A percentile compares a stretch with the other conserved stretches of the same genome.
Evolutionary conservation across 1,140 invertebrate species (phyloP).

Genomic region (Lithobius niger): DNA sequence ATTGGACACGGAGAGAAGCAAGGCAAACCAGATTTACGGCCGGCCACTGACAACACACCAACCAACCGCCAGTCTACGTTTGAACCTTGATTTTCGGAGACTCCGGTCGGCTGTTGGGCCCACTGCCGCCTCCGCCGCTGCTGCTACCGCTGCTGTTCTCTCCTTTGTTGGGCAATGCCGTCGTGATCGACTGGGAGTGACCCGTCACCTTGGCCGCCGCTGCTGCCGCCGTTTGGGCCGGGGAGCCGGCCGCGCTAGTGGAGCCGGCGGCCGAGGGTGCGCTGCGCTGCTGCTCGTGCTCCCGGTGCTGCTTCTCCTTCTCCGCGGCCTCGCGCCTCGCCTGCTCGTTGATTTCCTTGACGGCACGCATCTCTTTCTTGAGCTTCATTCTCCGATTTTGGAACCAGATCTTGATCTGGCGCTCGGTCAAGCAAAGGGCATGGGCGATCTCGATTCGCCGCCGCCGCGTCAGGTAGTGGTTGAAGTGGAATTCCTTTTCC

Average conservation of each 20-base stretch:
- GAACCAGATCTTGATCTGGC: slow-evolving; percentile 97
- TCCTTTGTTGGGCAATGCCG: not conserved
- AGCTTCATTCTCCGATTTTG: slow-evolving; percentile 96
- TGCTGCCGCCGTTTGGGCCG: too few relatives aligned
- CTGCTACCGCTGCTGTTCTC: slow-evolving; percentile 3
- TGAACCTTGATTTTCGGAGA: slow-evolving; percentile 1
- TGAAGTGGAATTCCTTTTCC: slow-evolving; percentile 98
- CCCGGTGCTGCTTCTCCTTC: slow-evolving; percentile 70
- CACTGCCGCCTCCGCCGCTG: slow-evolving; percentile 3
- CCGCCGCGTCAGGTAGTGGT: slow-evolving; percentile 88
- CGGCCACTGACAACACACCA: not conserved
- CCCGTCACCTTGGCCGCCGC: too few relatives aligned
- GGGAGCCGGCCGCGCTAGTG: not conserved
- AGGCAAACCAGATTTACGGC: slow-evolving; percentile 1
- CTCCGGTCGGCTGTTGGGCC: slow-evolving; percentile 7
- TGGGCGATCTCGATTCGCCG: slow-evolving; percentile 94
- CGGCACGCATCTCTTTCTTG: slow-evolving; percentile 85
- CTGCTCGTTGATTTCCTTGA: slow-evolving; percentile 90
- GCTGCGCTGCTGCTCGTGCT: slow-evolving; percentile 43
- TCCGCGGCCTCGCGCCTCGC: slow-evolving; percentile 77
- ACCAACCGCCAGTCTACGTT: not conserved
- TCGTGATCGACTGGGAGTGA: too few relatives aligned
- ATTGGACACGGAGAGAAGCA: slow-evolving; percentile 9
- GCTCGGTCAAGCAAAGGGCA: slow-evolving; percentile 85
- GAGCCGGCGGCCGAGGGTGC: slow-evolving; percentile 1